These are phyloP conservation scores for Salarias fasciatus DNA, from an alignment of 2,797 vertebrate species.

Conservation along the genomic window DNA sequence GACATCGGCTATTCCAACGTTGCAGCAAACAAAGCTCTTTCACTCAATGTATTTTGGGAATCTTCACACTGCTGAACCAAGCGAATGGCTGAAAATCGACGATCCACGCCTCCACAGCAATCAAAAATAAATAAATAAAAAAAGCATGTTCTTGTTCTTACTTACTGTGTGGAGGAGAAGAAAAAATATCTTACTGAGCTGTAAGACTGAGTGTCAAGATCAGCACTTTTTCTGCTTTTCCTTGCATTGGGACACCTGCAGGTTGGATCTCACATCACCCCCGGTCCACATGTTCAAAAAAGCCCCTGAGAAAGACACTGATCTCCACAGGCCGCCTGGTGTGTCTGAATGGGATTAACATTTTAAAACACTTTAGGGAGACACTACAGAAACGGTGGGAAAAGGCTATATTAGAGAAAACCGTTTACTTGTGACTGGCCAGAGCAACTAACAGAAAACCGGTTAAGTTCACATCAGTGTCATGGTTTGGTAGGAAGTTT, in stretches of 20 bases:
- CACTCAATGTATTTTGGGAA: conserved; percentile 38
- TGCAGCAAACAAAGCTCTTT: conserved; percentile 3
- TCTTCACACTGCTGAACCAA: conserved; percentile 42
- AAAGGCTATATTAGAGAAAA: too few relatives aligned
- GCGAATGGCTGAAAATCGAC: conserved; percentile 30
- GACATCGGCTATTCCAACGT: background rate
- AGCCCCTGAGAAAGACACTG: too few relatives aligned
- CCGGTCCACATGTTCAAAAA: too few relatives aligned
- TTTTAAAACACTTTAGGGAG: too few relatives aligned
- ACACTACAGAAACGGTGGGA: too few relatives aligned
- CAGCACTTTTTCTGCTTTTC: background rate
- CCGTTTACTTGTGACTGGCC: background rate
- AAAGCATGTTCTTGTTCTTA: conserved; percentile 16
- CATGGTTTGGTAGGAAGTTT: background rate
- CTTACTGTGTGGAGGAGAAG: conserved; percentile 16
- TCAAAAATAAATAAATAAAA: background rate
- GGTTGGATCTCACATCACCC: too few relatives aligned
- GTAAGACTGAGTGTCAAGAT: conserved; percentile 4
- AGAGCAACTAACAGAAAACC: background rate
- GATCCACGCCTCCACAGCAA: conserved; percentile 35
- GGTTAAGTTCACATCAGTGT: conserved; percentile 5
- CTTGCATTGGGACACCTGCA: too few relatives aligned
- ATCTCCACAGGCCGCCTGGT: too few relatives aligned
- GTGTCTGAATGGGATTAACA: too few relatives aligned
- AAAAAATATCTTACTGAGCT: conserved; percentile 9